phyloP scores from a whole-genome alignment of 53 echinoderm and acorn worm species.

The Astropecten irregularis region DNA sequence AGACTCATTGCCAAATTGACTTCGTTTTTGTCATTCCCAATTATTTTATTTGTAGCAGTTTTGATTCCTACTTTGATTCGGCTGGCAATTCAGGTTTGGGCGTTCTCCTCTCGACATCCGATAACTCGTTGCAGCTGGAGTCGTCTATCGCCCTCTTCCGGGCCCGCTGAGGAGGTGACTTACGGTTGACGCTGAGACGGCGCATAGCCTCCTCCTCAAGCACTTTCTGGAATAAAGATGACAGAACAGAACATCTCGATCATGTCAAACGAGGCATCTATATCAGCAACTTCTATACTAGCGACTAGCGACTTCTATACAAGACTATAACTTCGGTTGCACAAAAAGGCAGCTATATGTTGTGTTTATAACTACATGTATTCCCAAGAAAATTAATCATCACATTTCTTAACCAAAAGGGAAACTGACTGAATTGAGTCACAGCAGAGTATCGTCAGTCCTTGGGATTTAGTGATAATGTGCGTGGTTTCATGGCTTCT shows the following conservation, averaged over 20 bases:
- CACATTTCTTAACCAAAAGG: too few species aligned
- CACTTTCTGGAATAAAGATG: slow-evolving; percentile 3
- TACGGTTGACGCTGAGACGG: slow-evolving; percentile 27
- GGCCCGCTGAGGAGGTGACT: background rate
- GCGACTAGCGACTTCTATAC: background rate
- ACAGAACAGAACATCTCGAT: background rate
- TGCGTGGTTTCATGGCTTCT: too few species aligned
- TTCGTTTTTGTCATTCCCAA: background rate
- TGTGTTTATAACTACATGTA: too few species aligned
- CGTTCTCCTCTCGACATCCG: background rate
- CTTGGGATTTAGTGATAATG: too few species aligned
- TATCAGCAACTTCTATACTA: background rate
- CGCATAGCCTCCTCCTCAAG: slow-evolving; percentile 60
- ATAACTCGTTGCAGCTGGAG: slow-evolving; percentile 12
- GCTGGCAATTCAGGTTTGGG: background rate
- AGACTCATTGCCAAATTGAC: too few species aligned
- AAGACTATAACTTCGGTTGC: too few species aligned
- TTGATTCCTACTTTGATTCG: background rate
- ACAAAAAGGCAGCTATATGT: too few species aligned
- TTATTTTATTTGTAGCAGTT: background rate
- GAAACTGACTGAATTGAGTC: too few species aligned
- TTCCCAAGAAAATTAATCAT: too few species aligned
- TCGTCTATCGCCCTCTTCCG: background rate
- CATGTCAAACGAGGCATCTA: background rate
- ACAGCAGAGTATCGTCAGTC: too few species aligned